Evolutionary conservation across 2,797 vertebrate species (phyloP).

Genomic region (Alca torda): DNA sequence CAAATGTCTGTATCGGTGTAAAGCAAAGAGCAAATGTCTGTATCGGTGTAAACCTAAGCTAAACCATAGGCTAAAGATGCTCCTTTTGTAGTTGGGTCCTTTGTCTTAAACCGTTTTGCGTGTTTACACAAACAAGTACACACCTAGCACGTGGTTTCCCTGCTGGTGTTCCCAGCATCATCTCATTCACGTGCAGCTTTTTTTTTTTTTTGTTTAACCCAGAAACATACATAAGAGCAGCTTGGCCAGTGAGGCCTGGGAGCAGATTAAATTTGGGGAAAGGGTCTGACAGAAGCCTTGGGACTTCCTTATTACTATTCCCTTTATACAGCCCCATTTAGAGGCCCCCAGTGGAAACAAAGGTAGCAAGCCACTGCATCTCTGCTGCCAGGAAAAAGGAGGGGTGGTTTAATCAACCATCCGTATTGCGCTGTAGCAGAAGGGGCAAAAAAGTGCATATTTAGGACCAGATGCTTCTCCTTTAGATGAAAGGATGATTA

Average conservation of each 20-base stretch:
- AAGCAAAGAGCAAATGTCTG: neutral
- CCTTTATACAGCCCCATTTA: slow-evolving; percentile 30
- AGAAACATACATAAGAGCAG: neutral
- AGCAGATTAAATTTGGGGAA: neutral
- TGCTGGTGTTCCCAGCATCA: neutral
- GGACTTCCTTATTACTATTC: slow-evolving; percentile 35
- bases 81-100: neutral
- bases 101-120: neutral
- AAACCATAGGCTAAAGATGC: neutral
- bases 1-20: neutral
- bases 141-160: neutral
- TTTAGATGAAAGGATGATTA: slow-evolving; percentile 55
- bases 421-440: slow-evolving; percentile 27
- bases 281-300: slow-evolving; percentile 3
- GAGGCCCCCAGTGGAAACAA: slow-evolving; percentile 60
- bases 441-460: slow-evolving; percentile 36
- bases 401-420: slow-evolving; percentile 52
- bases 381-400: slow-evolving; percentile 57
- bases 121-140: neutral
- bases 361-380: slow-evolving; percentile 43
- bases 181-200: neutral
- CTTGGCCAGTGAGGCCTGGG: neutral
- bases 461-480: slow-evolving; percentile 68
- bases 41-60: neutral
- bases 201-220: neutral